Percentiles rank a stretch among this genome's conserved stretches.
phyloP scores from a whole-genome alignment of 2,113 vertebrate species.

The Egretta garzetta region DNA sequence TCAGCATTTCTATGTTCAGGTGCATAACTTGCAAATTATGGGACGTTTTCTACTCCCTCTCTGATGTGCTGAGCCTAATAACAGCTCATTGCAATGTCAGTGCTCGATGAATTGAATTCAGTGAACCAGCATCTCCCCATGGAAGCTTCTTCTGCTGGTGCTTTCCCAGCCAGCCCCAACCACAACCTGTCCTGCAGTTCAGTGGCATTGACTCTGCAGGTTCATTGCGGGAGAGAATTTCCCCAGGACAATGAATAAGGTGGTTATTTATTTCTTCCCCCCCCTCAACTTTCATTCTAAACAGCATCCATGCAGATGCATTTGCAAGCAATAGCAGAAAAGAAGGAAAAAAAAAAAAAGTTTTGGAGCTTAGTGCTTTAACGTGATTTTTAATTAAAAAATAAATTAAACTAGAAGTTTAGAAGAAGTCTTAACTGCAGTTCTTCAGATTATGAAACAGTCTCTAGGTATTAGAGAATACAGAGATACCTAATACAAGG shows the following conservation, averaged over 20 bases:
- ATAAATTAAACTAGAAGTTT: background rate
- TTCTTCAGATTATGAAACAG: background rate
- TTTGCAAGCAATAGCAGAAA: background rate
- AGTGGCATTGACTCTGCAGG: background rate
- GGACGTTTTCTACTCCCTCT: background rate
- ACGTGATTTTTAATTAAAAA: background rate
- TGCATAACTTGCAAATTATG: constrained; percentile 9
- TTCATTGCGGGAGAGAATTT: background rate
- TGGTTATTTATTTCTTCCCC: background rate
- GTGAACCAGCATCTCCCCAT: background rate
- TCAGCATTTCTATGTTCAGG: constrained; percentile 31
- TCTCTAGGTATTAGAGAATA: background rate
- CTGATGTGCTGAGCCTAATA: background rate
- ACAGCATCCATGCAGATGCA: background rate
- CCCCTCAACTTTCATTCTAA: background rate
- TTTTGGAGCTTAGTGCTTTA: background rate
- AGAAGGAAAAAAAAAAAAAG: accelerated
- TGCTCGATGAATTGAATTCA: background rate
- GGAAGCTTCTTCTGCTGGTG: background rate
- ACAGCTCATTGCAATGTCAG: background rate
- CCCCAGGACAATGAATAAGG: background rate
- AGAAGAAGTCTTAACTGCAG: background rate
- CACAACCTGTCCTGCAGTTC: background rate
- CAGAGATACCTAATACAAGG: background rate
- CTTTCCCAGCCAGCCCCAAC: background rate